Base-by-base conservation (phyloP, 2,113 vertebrate genomes). In the Chionomys nivalis region DNA sequence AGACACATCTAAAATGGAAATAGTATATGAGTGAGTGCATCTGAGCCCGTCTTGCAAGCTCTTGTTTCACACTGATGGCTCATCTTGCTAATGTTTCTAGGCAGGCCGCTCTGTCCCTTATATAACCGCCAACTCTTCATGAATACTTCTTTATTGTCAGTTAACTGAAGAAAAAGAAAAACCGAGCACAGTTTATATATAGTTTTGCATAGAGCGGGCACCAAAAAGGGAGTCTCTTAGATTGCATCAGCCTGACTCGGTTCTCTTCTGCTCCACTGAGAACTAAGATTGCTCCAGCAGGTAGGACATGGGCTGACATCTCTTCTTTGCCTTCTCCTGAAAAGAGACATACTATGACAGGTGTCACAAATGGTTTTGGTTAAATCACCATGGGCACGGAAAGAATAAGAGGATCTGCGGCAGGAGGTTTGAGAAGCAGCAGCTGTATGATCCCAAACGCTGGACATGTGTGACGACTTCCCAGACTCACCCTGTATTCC, bases 1-100 rank as follows among this genome's bases (percentile, higher is more conserved):
- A 96, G 90, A 91, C 36, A 19, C 36, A 61, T 47, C 73, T 73
- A 65, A 65, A 76, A 78, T 93, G 73, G 96, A 97, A 93, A 96
- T n/a, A 73, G 91, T 68, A 94, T 88, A 63, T 83, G 89, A 24
- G 42, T 73, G 78, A 73, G 88, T 76, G 72, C 77, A 95, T 82
- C 85, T 85, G 79, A 96, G 85, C 49, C 44, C 36, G 58, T 42
- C 89, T 49, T 42, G 11, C 68, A 70, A 78, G 91, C 33, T 97
- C 77, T 17, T 28, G 61, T 96, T 90, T 96, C 91, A 65, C 33
- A n/a, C 76, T 24, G 31, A 49, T 58, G 81, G 70, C 72, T 96
- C 63, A 11, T 61, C 91, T 96, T 95, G 75, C 49, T 39, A 52
- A 13, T 39, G 31, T 76, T 86, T 68, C 76, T 70, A 11, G 58